A percentile compares a stretch with the other conserved stretches of the same genome.
phyloP scores from a whole-genome alignment of 2,797 vertebrate species.

The Sebastes itinus region DNA sequence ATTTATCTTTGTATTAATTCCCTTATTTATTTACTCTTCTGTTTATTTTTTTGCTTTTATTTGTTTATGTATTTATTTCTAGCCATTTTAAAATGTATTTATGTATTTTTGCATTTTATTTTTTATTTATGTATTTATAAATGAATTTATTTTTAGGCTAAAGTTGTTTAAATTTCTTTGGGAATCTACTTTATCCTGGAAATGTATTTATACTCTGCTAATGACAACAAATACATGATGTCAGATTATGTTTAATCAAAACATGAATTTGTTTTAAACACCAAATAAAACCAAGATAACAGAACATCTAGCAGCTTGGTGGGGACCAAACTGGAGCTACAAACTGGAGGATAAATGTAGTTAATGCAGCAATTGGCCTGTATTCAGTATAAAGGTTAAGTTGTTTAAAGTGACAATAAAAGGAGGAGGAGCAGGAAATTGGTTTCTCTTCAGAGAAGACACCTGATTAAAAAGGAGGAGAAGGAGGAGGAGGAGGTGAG shows the following conservation, averaged over 20 bases:
- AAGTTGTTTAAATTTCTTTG: background rate
- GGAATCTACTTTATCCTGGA: background rate
- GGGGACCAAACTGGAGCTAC: background rate
- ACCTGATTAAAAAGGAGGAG: slow-evolving; percentile 18
- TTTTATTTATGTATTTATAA: no score
- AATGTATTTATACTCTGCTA: no score
- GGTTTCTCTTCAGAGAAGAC: background rate
- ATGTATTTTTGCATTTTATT: no score
- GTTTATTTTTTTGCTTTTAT: no score
- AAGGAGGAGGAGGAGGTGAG: slow-evolving; percentile 21
- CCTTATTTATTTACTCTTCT: no score
- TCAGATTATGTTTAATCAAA: background rate
- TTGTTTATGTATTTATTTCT: no score
- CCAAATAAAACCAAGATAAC: accelerated
- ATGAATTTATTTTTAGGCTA: background rate
- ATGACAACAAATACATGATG: background rate
- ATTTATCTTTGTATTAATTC: no score
- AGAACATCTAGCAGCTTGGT: background rate
- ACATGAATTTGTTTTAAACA: background rate
- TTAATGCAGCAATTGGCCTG: background rate
- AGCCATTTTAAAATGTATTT: no score
- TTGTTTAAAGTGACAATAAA: background rate
- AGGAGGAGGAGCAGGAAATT: background rate
- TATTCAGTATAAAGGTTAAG: background rate
- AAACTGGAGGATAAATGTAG: background rate